Percentiles rank a stretch among this genome's conserved stretches.
Conservation (phyloP, 2,888 invertebrate species). For the Lepidochrysops patricia region DNA sequence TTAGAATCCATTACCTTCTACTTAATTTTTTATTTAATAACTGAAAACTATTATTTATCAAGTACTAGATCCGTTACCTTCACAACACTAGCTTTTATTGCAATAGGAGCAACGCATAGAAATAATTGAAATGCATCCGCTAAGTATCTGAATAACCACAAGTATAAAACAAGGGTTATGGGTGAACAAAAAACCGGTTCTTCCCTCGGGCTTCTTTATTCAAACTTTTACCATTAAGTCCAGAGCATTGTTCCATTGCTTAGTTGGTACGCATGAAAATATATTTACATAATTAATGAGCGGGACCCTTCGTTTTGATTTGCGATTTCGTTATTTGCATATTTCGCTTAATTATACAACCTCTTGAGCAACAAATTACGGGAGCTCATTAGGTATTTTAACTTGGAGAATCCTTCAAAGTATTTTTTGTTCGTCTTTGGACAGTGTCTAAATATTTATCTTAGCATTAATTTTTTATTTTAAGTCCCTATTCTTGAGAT, state of each 20-base stretch:
- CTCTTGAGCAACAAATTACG: conserved; percentile 19
- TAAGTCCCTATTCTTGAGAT: not conserved
- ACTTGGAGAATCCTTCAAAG: not conserved
- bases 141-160: not conserved
- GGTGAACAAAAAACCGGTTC: conserved; percentile 30
- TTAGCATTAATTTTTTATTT: not conserved
- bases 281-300: conserved; percentile 72
- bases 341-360: conserved; percentile 51
- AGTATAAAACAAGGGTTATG: not conserved
- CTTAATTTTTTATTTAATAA: not conserved
- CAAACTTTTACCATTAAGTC: conserved; percentile 55
- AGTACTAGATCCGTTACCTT: too few species aligned
- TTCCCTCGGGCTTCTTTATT: conserved; percentile 51
- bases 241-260: conserved; percentile 64
- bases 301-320: conserved; percentile 57
- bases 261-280: conserved; percentile 63
- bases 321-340: conserved; percentile 59
- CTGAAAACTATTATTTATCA: too few species aligned
- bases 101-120: not conserved
- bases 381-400: conserved; percentile 11
- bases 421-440: not conserved
- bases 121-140: not conserved
- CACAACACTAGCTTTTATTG: too few species aligned
- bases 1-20: not conserved
- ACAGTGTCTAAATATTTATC: not conserved